Evolutionary conservation across 1,140 invertebrate genomes (phyloP), one percentile per base, ranked within the genome.

Genomic region (Vanessa tameamea): DNA sequence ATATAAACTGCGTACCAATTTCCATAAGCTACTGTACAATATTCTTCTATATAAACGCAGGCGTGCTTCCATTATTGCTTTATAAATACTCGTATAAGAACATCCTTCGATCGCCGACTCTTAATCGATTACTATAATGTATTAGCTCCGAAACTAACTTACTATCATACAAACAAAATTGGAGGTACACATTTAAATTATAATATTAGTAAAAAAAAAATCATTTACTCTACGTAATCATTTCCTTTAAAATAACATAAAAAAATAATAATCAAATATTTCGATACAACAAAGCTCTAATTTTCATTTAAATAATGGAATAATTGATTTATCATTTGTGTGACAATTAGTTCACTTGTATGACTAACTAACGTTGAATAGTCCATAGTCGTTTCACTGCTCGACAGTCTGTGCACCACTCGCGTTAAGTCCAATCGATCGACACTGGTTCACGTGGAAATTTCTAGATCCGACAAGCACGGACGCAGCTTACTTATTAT

Each of bases 231-330:
- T 89, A 89, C 77, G 82, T 90, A 89, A 89, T 88, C 74, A 86
- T 82, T 84, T 81, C 74, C 76, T 83, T 77, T 90, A 90, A 90
- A 90, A 89, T 88, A 90, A 92, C 78, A 89, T 89, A 90, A 89
- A 88, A 88, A 89, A 90, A 88, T 87, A 91, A 86, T 84, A 77
- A 86, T 81, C 72, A 86, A 85, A 83, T 82, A 88, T 86, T 82
- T 86, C 85, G 81, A 85, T 90, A 89, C 86, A 90, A 90, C 87
- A 86, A 88, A 87, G 82, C 78, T 83, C 83, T 86, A 85, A 82
- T 82, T 81, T 76, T 83, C 70, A 67, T 83, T 89, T 90, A 89
- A 90, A 92, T 89, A 88, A 88, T 90, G 87, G 88, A 92, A 90
- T 91, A 90, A 85, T 90, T 87, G 87, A 91, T 89, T 89, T 85